phyloP scores from a whole-genome alignment of 2,888 invertebrate species.

The Hydrotaea diabolus region DNA sequence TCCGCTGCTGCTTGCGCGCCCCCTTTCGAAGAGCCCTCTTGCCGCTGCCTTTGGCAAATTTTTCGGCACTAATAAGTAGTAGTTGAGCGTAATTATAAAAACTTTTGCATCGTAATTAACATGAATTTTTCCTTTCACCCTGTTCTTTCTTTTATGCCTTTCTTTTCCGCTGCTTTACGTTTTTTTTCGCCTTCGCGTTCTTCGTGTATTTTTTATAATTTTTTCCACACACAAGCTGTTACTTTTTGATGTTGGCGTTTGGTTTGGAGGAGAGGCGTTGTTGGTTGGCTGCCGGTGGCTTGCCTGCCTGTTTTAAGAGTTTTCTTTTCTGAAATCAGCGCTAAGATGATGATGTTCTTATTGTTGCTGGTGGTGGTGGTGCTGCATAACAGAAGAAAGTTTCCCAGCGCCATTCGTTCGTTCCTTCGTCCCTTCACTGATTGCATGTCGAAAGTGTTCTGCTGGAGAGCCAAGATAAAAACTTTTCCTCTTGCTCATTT shows the following conservation, averaged over 20 bases:
- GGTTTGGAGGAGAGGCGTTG: constrained; percentile 1
- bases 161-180: background rate
- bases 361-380: constrained; percentile 23
- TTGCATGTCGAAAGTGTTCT: constrained; percentile 25
- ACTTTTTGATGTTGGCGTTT: constrained; percentile 42
- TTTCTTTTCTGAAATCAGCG: constrained; percentile 45
- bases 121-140: constrained; percentile 44
- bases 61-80: constrained; percentile 61
- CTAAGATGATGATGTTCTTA: constrained; percentile 43
- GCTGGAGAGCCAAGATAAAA: constrained; percentile 54
- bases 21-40: background rate
- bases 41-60: constrained; percentile 54
- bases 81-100: constrained; percentile 65
- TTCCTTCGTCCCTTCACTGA: background rate
- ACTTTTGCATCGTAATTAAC: constrained; percentile 66
- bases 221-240: constrained; percentile 52
- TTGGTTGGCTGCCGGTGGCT: constrained; percentile 23
- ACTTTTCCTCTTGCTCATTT: constrained; percentile 51
- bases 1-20: constrained; percentile 8
- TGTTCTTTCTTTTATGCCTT: background rate
- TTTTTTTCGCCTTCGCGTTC: background rate
- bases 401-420: constrained; percentile 20
- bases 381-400: constrained; percentile 34
- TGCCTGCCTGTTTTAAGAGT: constrained; percentile 31
- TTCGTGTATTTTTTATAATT: background rate